phyloP scores from a whole-genome alignment of 2,113 vertebrate genomes.

The Brachyhypopomus occidentalis region DNA sequence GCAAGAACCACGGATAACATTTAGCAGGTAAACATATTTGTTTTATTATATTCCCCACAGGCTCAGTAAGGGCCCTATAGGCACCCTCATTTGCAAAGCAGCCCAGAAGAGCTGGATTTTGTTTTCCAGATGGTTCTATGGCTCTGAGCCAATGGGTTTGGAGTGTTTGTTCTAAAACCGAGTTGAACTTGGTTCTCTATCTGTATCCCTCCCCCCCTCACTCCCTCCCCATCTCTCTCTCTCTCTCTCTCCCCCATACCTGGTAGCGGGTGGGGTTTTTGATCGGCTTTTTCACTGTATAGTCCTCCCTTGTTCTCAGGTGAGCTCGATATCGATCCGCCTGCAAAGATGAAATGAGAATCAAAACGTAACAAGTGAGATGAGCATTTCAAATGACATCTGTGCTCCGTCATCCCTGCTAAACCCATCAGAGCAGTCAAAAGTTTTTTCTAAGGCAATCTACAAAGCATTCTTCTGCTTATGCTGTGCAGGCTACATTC shows the following conservation, averaged over 20 bases:
- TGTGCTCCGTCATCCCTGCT: not conserved
- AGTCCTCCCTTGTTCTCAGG: slow-evolving; percentile 79
- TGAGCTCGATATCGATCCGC: slow-evolving; percentile 82
- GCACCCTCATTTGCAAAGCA: too few species aligned
- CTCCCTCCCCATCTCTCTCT: not conserved
- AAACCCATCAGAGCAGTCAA: not conserved
- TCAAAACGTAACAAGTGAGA: not conserved
- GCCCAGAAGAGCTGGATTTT: too few species aligned
- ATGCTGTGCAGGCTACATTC: not conserved
- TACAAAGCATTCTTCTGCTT: not conserved
- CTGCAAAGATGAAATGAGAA: slow-evolving; percentile 64
- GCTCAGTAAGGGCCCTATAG: too few species aligned
- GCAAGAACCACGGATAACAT: not conserved
- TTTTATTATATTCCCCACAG: too few species aligned
- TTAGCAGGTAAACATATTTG: not conserved
- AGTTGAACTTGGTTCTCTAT: not conserved
- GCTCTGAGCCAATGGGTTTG: too few species aligned
- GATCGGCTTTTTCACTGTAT: slow-evolving; percentile 82
- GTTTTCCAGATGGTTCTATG: too few species aligned
- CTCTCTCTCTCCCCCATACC: slow-evolving; percentile 70
- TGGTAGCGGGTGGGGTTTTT: slow-evolving; percentile 93
- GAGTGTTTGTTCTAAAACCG: too few species aligned
- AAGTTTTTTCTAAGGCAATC: too few species aligned
- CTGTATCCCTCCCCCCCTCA: not conserved
- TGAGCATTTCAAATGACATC: not conserved